Conservation (phyloP, 2,797 vertebrate species). For the Sebastes miniatus region DNA sequence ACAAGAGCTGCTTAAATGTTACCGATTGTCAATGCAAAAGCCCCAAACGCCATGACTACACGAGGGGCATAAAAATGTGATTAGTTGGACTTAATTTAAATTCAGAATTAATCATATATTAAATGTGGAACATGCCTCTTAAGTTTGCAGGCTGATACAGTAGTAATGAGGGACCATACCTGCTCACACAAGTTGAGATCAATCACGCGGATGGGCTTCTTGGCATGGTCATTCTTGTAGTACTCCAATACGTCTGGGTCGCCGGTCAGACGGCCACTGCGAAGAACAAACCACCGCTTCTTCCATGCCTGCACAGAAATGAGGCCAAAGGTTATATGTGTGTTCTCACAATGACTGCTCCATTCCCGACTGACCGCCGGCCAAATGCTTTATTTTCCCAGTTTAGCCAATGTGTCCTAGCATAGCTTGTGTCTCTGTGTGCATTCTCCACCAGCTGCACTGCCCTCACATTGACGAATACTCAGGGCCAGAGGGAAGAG, state of each 20-base stretch:
- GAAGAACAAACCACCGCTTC: conserved; percentile 98
- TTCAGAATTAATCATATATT: background rate
- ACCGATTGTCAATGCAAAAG: background rate
- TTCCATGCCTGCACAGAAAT: conserved; percentile 93
- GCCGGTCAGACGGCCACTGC: conserved; percentile 95
- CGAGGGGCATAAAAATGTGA: background rate
- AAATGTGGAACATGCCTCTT: background rate
- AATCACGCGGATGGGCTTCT: conserved; percentile 99
- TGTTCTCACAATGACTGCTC: conserved; percentile 60
- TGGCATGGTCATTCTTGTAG: conserved; percentile 99
- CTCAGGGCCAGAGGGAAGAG: conserved; percentile 52
- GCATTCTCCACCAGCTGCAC: conserved; percentile 53
- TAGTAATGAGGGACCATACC: conserved; percentile 50
- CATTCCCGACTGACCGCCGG: conserved; percentile 53
- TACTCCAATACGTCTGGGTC: conserved; percentile 98
- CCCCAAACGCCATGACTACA: background rate
- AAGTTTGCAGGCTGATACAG: background rate
- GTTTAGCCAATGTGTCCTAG: conserved; percentile 41
- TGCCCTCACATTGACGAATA: conserved; percentile 39
- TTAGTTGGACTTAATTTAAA: background rate
- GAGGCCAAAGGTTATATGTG: conserved; percentile 61
- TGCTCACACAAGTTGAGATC: conserved; percentile 99
- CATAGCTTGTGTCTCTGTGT: conserved; percentile 52
- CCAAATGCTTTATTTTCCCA: conserved; percentile 63
- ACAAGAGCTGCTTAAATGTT: background rate